Conservation (phyloP, 2,113 vertebrate genomes). For the Actenoides lindsayi region DNA sequence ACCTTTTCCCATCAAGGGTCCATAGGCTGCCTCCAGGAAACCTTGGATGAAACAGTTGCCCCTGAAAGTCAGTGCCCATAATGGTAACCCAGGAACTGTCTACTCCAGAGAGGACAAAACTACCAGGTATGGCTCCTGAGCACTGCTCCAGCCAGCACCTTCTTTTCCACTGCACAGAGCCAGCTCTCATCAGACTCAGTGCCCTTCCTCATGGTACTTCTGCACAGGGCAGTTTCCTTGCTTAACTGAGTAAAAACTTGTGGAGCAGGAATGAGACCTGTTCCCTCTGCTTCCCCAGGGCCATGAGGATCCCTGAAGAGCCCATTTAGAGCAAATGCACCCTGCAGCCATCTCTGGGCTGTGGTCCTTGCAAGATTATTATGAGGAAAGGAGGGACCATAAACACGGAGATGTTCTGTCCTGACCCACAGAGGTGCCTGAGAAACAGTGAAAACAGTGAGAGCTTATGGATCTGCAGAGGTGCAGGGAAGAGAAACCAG, state of each 20-base stretch:
- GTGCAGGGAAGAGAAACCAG: neutral
- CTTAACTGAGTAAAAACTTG: neutral
- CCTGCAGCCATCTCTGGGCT: neutral
- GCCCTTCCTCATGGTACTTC: neutral
- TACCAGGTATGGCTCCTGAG: neutral
- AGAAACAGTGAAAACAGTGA: neutral
- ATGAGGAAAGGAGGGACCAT: neutral
- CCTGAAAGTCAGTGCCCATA: neutral
- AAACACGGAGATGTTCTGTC: neutral
- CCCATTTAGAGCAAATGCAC: neutral
- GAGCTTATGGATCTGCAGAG: neutral
- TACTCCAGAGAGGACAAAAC: neutral
- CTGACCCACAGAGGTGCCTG: neutral
- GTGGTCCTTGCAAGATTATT: neutral
- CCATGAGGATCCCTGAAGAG: neutral
- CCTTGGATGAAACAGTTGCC: neutral
- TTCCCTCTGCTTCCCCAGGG: neutral
- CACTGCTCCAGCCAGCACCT: neutral
- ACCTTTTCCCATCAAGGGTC: neutral
- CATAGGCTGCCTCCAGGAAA: neutral
- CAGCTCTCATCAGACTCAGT: neutral
- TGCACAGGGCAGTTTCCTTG: neutral
- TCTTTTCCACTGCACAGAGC: neutral
- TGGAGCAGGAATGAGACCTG: neutral
- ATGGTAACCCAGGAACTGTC: neutral